phyloP scores from a whole-genome alignment of 2,888 invertebrate genomes.

The Heliconius cydno region DNA sequence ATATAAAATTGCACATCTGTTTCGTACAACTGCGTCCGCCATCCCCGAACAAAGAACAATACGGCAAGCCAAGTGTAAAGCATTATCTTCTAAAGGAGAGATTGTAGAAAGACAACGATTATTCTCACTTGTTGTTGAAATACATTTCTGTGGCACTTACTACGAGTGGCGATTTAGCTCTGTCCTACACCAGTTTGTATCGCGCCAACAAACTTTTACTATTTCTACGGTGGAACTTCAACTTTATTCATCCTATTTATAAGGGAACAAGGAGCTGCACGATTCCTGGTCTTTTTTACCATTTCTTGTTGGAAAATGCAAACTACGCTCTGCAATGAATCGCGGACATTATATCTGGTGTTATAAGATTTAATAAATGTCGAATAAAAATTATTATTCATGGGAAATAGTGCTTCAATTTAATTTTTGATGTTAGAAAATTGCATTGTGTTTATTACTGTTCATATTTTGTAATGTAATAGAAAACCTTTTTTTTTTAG shows the following conservation, averaged over 20 bases:
- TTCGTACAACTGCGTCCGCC: constrained; percentile 10
- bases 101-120: constrained; percentile 69
- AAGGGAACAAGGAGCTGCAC: constrained; percentile 45
- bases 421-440: background rate
- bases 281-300: constrained; percentile 40
- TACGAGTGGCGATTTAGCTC: constrained; percentile 77
- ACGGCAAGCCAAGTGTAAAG: constrained; percentile 46
- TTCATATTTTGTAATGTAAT: background rate
- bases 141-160: constrained; percentile 78
- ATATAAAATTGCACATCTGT: constrained; percentile 17
- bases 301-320: constrained; percentile 42
- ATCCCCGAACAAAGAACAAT: constrained; percentile 41
- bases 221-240: constrained; percentile 59
- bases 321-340: constrained; percentile 63
- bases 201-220: constrained; percentile 52
- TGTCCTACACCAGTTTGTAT: constrained; percentile 60
- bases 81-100: constrained; percentile 65
- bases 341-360: constrained; percentile 61
- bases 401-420: constrained; percentile 5
- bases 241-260: constrained; percentile 62
- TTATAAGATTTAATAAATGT: constrained; percentile 55
- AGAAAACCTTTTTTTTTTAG: too few relatives aligned
- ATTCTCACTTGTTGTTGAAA: constrained; percentile 78
- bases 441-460: background rate
- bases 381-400: constrained; percentile 17